phyloP scores from a whole-genome alignment of 2,797 vertebrate species.

The Onychomys torridus region DNA sequence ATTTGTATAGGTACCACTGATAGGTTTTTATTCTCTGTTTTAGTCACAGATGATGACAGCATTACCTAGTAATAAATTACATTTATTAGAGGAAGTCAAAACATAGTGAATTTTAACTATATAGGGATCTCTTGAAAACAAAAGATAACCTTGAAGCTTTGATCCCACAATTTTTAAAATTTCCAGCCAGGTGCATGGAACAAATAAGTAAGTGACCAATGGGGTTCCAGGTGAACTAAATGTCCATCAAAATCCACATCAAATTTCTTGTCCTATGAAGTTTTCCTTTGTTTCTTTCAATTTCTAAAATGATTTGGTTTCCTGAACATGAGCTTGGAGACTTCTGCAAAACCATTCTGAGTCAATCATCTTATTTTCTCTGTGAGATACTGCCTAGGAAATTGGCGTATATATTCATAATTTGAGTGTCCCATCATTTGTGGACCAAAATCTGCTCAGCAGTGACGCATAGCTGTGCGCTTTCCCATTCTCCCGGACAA shows the following conservation, averaged over 20 bases:
- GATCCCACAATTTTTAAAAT: conserved; percentile 3
- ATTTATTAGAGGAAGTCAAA: conserved; percentile 44
- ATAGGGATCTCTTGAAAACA: conserved; percentile 34
- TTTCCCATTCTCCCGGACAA: conserved; percentile 58
- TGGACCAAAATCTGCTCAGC: neutral
- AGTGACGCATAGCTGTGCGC: neutral
- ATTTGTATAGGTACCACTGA: neutral
- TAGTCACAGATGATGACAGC: neutral
- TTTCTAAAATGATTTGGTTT: conserved; percentile 52
- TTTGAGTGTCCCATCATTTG: neutral
- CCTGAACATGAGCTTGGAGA: neutral
- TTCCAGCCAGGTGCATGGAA: neutral
- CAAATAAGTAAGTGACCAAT: conserved; percentile 36
- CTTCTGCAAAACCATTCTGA: conserved; percentile 31
- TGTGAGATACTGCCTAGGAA: conserved; percentile 34
- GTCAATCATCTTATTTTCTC: conserved; percentile 39
- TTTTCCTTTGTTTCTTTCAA: neutral
- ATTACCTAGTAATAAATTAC: neutral
- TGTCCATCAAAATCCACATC: conserved; percentile 18
- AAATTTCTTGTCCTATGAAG: conserved; percentile 30
- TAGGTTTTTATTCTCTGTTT: conserved; percentile 53
- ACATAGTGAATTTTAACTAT: conserved; percentile 39
- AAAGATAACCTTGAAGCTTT: conserved; percentile 47
- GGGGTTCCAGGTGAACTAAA: conserved; percentile 16
- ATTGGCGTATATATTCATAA: neutral